Evolutionary conservation across 1,140 invertebrate genomes (phyloP).

Genomic region (Drosophila virilis): DNA sequence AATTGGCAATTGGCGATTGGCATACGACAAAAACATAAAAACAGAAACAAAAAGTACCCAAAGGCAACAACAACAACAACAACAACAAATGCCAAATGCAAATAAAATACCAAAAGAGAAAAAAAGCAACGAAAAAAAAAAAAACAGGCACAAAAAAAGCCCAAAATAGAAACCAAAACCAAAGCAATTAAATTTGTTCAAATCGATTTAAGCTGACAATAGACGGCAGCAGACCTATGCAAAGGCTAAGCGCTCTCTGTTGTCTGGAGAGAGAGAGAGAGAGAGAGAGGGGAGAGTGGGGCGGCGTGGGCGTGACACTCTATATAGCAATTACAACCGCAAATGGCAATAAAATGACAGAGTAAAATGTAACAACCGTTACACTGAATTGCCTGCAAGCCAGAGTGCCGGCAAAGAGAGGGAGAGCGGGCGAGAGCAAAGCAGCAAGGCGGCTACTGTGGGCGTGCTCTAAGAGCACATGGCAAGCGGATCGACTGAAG

Average conservation of each 20-base stretch:
- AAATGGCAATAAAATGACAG: constrained; percentile 78
- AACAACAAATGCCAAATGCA: background rate
- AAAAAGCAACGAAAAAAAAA: constrained; percentile 13
- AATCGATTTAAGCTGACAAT: constrained; percentile 78
- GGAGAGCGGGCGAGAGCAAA: too few species aligned
- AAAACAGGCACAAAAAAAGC: constrained; percentile 1
- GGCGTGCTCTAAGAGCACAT: constrained; percentile 12
- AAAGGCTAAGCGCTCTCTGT: background rate
- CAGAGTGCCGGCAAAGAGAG: background rate
- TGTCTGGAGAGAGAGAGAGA: too few species aligned
- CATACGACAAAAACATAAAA: constrained; percentile 26
- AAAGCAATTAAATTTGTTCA: constrained; percentile 79
- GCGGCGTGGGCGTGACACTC: constrained; percentile 43
- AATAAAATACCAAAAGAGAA: constrained; percentile 15
- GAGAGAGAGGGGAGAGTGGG: background rate
- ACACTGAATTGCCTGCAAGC: constrained; percentile 7
- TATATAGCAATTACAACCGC: constrained; percentile 75
- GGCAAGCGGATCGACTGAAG: background rate
- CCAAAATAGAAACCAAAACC: constrained; percentile 51
- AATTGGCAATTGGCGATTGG: constrained; percentile 70
- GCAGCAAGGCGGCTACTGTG: background rate
- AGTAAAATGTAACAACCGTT: constrained; percentile 64
- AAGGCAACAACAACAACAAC: constrained; percentile 4
- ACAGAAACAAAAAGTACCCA: constrained; percentile 1
- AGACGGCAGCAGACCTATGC: constrained; percentile 39